Percentiles rank a stretch among this genome's conserved stretches.
These are phyloP conservation scores for Callaeas wilsoni DNA, from an alignment of 2,113 vertebrate species.

Conservation along the genomic window DNA sequence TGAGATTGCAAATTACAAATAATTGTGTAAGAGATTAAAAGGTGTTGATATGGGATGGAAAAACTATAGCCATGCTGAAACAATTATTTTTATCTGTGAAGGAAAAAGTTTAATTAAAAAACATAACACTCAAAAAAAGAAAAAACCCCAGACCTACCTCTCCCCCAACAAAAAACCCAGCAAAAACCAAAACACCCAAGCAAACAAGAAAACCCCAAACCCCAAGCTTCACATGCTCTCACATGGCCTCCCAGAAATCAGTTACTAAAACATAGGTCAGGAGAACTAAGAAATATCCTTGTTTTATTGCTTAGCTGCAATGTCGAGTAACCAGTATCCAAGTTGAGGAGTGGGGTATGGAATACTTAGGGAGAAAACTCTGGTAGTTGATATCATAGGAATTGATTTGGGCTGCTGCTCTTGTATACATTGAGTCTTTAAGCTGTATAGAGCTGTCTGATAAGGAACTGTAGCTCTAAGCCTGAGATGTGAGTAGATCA, in stretches of 20 bases:
- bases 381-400: neutral
- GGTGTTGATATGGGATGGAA: neutral
- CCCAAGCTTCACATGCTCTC: neutral
- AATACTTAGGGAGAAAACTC: neutral
- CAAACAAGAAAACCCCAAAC: neutral
- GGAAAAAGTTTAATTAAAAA: neutral
- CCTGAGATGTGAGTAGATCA: neutral
- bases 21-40: neutral
- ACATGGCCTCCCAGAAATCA: neutral
- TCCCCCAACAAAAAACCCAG: fast-evolving
- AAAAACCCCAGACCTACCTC: neutral
- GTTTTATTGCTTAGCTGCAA: neutral
- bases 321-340: neutral
- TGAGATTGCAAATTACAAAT: neutral
- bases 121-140: neutral
- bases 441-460: neutral
- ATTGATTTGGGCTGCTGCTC: neutral
- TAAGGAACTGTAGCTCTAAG: neutral
- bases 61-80: neutral
- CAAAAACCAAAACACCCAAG: neutral
- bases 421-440: neutral
- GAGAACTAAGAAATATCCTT: neutral
- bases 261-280: neutral
- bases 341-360: neutral
- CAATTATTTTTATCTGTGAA: neutral